A percentile compares a stretch with the other conserved stretches of the same genome.
These are phyloP conservation scores for Girardinichthys multiradiatus DNA, from an alignment of 2,113 vertebrate species.

Conservation along the genomic window DNA sequence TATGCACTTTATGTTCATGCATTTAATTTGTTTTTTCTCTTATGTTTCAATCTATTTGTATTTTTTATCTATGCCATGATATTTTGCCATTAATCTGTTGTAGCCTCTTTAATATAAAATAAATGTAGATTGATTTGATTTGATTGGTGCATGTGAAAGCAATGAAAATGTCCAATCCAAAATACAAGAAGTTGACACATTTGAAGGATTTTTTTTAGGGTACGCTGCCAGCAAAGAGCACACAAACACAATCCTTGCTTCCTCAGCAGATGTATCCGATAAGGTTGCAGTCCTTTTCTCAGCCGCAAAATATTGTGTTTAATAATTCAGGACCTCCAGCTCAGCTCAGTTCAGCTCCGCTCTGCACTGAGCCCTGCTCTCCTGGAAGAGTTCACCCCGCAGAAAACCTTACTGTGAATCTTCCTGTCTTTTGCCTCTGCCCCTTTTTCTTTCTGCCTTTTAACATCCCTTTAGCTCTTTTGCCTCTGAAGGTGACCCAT, in stretches of 20 bases:
- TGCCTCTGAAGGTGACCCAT: background rate
- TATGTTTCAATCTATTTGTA: background rate
- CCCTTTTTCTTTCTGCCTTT: slow-evolving; percentile 11
- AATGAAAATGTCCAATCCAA: background rate
- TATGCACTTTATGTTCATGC: too few relatives aligned
- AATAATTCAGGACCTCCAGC: slow-evolving; percentile 78
- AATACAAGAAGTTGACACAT: background rate
- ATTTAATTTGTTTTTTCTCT: background rate
- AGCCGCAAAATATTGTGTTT: slow-evolving; percentile 74
- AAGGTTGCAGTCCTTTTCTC: slow-evolving; percentile 53
- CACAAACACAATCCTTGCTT: slow-evolving; percentile 27
- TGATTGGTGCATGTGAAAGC: background rate
- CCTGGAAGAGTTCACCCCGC: slow-evolving; percentile 50
- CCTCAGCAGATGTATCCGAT: slow-evolving; percentile 50
- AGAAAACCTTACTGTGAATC: slow-evolving; percentile 47
- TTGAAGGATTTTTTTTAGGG: background rate
- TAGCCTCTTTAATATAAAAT: background rate
- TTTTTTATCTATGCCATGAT: background rate
- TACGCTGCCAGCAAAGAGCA: background rate
- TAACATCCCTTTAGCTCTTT: slow-evolving; percentile 10
- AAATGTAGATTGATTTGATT: background rate
- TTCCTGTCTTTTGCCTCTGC: slow-evolving; percentile 35
- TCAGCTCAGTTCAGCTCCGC: slow-evolving; percentile 45
- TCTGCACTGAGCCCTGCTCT: slow-evolving; percentile 34
- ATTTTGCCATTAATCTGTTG: background rate